Base-by-base conservation (phyloP, 2,888 invertebrate genomes). In the Amphipoea oculea region DNA sequence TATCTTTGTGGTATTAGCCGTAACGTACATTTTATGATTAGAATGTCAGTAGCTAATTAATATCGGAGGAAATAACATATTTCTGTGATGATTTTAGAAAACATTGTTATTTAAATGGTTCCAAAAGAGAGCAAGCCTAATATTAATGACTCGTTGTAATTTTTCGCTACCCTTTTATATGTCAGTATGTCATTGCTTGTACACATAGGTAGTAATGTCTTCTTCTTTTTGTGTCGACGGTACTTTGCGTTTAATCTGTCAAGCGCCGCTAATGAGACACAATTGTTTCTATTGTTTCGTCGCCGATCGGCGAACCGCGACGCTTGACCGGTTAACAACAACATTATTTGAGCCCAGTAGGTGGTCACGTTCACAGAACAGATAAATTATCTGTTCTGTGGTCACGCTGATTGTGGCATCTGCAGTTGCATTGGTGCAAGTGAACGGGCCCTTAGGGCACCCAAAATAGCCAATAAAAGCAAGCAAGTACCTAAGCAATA, bases 11-110 rank as follows among this genome's bases (percentile, higher is more conserved):
- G 57, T 75, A 68, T 73, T 85, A 81, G 60, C 60, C 75, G 63
- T 88, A 86, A 82, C 69, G 69, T 82, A 76, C 77, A 86, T 75
- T 76, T 77, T 85, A 69, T 75, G 66, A 63, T 75, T 73, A 86
- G 72, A 73, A 77, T 73, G 74, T 70, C 65, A 75, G 66, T 75
- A 75, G 54, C 72, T 66, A 75, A 54, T 72, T 66, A 36, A 54
- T 69, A 72, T 74, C 57, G 57, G 45, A 60, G 17, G 75, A 54
- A 23, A 42, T 57, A 45, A 57, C 20, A 62, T 51, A 12, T 65
- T 66, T 73, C 54, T 71, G 71, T 76, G n/a, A 70, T 68, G 20
- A 76, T 71, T 45, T 83, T 48, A 81, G 66, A 85, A 79, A 63
- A 72, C 62, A 51, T 66, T 65, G 65, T 74, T 76, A 42, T 68